Percentiles rank a stretch among this genome's conserved stretches.
phyloP scores from a whole-genome alignment of 2,113 vertebrate species.

The Aspidoscelis tigris region DNA sequence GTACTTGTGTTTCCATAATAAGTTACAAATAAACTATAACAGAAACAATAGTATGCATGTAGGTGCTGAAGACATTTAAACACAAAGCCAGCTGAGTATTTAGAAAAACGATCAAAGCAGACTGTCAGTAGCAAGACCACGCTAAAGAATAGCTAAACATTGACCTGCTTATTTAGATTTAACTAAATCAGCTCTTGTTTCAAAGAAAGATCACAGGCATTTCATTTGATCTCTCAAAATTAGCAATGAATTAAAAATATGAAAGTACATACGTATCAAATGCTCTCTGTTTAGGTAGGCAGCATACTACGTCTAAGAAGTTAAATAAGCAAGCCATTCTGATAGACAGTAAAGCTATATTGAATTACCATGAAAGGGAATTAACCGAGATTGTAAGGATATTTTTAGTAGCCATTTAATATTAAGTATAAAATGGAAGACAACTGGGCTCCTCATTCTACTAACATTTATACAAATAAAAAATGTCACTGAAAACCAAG shows the following conservation, averaged over 20 bases:
- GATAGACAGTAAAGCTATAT: not conserved
- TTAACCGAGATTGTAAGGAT: not conserved
- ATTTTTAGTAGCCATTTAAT: constrained; percentile 12
- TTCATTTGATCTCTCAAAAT: not conserved
- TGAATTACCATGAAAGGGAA: not conserved
- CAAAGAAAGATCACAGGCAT: not conserved
- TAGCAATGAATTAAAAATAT: not conserved
- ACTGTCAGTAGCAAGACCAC: not conserved
- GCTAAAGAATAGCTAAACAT: not conserved
- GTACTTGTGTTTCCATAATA: not conserved
- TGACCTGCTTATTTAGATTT: not conserved
- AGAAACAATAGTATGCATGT: not conserved
- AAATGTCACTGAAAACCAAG: constrained; percentile 16
- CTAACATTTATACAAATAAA: constrained; percentile 14
- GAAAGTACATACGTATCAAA: not conserved
- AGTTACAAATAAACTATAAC: not conserved
- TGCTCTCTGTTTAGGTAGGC: not conserved
- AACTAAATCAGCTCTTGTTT: not conserved
- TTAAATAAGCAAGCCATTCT: constrained; percentile 7
- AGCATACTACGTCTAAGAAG: not conserved
- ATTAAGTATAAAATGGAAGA: not conserved
- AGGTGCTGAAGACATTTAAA: not conserved
- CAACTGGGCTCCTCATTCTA: not conserved
- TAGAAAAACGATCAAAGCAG: not conserved
- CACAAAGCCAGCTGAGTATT: not conserved